These are phyloP conservation scores for Limnodromus scolopaceus DNA, from an alignment of 2,797 vertebrate species.

Conservation along the genomic window DNA sequence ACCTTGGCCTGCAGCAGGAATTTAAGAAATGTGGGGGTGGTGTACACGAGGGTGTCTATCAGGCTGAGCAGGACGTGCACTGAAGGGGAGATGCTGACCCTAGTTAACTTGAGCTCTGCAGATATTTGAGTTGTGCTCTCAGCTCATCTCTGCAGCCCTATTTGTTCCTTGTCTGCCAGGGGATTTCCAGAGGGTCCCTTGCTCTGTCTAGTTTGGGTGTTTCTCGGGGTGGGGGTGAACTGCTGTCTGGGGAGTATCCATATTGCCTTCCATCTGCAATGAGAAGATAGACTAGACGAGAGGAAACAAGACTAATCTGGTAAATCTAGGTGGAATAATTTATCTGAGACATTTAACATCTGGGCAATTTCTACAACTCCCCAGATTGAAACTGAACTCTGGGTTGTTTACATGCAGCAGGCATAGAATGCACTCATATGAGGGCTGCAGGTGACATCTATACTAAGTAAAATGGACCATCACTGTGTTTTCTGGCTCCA, in stretches of 20 bases:
- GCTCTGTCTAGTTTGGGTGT: not conserved
- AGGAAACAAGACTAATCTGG: not conserved
- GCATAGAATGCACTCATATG: not conserved
- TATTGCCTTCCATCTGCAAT: not conserved
- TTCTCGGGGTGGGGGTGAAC: not conserved
- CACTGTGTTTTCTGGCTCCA: not conserved
- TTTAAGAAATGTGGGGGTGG: not conserved
- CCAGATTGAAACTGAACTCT: not conserved
- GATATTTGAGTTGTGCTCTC: not conserved
- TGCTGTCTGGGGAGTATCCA: accelerated
- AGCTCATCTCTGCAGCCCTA: accelerated
- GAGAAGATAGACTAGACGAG: not conserved
- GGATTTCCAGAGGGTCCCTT: not conserved
- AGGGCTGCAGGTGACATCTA: not conserved
- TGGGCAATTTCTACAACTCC: not conserved
- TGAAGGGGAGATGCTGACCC: not conserved
- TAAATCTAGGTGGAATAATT: not conserved
- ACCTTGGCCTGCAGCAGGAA: not conserved
- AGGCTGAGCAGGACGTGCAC: not conserved
- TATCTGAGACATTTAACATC: not conserved
- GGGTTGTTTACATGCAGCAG: not conserved
- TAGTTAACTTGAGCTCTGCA: not conserved
- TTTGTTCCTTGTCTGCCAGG: not conserved
- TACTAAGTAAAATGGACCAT: not conserved
- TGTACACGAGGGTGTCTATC: not conserved